Evolutionary conservation across 1,140 invertebrate genomes (phyloP).

Genomic region (Hydropsyche tenuis): DNA sequence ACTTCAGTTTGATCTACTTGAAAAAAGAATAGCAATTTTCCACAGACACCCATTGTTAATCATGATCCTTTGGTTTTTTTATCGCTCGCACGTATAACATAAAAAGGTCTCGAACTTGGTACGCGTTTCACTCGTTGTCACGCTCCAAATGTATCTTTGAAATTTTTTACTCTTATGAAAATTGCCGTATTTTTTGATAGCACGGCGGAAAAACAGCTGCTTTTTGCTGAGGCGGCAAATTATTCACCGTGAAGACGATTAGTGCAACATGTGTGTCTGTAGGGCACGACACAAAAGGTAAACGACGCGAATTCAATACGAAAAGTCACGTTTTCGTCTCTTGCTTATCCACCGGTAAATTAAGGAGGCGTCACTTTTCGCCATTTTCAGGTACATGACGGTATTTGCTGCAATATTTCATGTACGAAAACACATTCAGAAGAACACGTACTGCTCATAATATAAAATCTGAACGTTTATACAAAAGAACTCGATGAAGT

Average conservation of each 20-base stretch:
- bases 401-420: too few relatives aligned
- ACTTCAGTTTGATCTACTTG: too few relatives aligned
- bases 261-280: slow-evolving; percentile 27
- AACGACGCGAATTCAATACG: not conserved
- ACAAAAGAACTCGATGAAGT: too few relatives aligned
- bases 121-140: not conserved
- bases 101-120: slow-evolving; percentile 21
- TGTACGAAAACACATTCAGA: too few relatives aligned
- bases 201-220: not conserved
- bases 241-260: slow-evolving; percentile 31
- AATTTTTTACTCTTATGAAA: not conserved
- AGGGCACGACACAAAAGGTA: slow-evolving; percentile 11
- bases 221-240: not conserved
- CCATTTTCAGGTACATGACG: too few relatives aligned
- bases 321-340: not conserved
- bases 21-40: too few relatives aligned
- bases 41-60: too few relatives aligned
- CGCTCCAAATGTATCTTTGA: slow-evolving; percentile 15
- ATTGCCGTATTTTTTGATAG: not conserved
- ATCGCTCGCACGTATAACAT: too few relatives aligned
- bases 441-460: too few relatives aligned
- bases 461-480: too few relatives aligned
- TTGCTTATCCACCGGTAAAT: not conserved
- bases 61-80: too few relatives aligned
- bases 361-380: too few relatives aligned